Base-by-base conservation (phyloP, 2,113 vertebrate species). In the Triplophysa dalaica region DNA sequence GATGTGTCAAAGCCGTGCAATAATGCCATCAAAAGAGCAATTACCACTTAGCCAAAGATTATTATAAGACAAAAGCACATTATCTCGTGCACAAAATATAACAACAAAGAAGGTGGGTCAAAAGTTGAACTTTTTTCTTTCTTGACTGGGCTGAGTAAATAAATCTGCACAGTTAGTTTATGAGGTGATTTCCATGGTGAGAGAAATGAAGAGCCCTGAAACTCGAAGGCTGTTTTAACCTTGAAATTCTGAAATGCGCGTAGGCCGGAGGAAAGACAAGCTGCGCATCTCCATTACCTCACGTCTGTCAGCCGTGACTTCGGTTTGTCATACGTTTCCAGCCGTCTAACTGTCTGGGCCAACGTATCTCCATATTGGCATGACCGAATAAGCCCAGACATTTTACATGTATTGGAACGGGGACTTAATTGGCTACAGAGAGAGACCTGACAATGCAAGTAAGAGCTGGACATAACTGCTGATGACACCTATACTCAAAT, bases 1-100 rank as follows among this genome's bases (percentile, higher is more conserved):
- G 94, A 94, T 92, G 92, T 94, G 94, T 94, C 94, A 95, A 92
- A 95, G 93, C 91, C 86, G 90, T 94, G 95, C 93, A 94, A 92
- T 94, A 92, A 89, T 87, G 91, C 91, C 93, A 92, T 95, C 94
- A 93, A 94, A 94, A 94, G 93, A 95, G 93, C 93, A 94, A 95
- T 95, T 95, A 95, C 90, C 89, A 94, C 94, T 94, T 94, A 94
- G 91, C 91, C 91, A 67, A 87, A 92, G 92, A 94, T 94, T 92
- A 94, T 92, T 90, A 90, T 92, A 91, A 92, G 93, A 94, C 91
- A 91, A 92, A 92, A 94, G 90, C 91, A 92, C 90, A 93, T 94
- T 94, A 94, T 91, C 91, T 90, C 90, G 90, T 89, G 90, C 87
- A 89, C 87, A 88, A 94, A 92, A 93, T 90, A 94, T 79, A 92